Evolutionary conservation across 2,888 invertebrate genomes (phyloP), one percentile per base, ranked within the genome.

Genomic region (Melikaiella ostensackeni): DNA sequence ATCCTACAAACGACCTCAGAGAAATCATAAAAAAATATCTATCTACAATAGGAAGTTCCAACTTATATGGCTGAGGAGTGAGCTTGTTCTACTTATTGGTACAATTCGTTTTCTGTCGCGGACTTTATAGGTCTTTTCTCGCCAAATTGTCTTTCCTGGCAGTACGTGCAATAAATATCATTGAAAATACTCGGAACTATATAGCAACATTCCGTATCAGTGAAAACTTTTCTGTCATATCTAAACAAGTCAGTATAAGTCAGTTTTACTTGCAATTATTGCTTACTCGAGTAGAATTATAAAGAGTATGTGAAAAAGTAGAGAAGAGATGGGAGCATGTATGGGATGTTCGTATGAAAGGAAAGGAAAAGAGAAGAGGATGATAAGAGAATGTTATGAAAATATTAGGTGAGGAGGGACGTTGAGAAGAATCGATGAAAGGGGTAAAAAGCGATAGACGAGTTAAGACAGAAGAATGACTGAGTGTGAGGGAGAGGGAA

Each of bases 51-150:
- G 70, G 70, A 70, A 70, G 70, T 70, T 50, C 11, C 30, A 70
- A 70, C 70, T 70, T 70, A 70, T 70, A 70, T 46, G 46, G 42
- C 46, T 50, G 27, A 50, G 46, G 46, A 50, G 57, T 57, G 57
- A 57, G 57, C 57, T 57, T 57, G 57, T 57, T 57, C 57, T 57
- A 57, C 57, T 57, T 70, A 70, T 70, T 70, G 50, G 50, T 70
- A 70, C 70, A 70, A 50, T 50, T 70, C 30, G 70, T 70, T 70
- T 70, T 50, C 70, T 70, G 50, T 50, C 70, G 50, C 70, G 50
- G 46, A 70, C 70, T 70, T 70, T 70, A 70, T 70, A 70, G 70
- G 50, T 70, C 70, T 70, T 70, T 70, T 70, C 70, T 70, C 70
- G 46, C 70, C 46, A 50, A 70, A 30, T 70, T 70, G 70, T 46